phyloP scores from a whole-genome alignment of 2,113 vertebrate genomes.

The Panthera leo region DNA sequence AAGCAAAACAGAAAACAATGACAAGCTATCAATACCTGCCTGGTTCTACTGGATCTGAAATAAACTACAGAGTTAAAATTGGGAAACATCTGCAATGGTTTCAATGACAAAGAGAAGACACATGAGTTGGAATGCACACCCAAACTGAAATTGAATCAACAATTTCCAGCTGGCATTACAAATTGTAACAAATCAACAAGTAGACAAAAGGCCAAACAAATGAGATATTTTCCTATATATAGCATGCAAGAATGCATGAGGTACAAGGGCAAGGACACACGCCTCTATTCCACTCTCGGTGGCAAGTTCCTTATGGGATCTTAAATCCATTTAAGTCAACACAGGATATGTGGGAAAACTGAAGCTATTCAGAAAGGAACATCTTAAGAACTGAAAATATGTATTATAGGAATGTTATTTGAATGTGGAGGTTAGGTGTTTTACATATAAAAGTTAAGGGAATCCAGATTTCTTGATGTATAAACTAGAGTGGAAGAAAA shows the following conservation, averaged over 20 bases:
- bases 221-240: background rate
- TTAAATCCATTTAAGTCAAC: background rate
- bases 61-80: background rate
- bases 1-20: background rate
- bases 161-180: background rate
- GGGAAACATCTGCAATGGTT: background rate
- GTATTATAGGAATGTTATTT: background rate
- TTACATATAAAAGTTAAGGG: background rate
- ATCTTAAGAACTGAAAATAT: constrained; percentile 18
- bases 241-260: background rate
- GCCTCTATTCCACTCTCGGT: background rate
- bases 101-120: background rate
- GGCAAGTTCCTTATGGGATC: background rate
- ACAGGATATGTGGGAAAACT: background rate
- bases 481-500: background rate
- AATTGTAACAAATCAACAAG: background rate
- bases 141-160: background rate
- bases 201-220: background rate
- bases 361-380: constrained; percentile 20
- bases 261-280: background rate
- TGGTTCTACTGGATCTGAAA: background rate
- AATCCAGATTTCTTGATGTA: background rate
- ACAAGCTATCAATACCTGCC: background rate
- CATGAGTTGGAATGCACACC: background rate
- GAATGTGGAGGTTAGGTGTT: background rate